These are phyloP conservation scores for Luperina testacea DNA, from an alignment of 2,888 invertebrate genomes.

Conservation along the genomic window DNA sequence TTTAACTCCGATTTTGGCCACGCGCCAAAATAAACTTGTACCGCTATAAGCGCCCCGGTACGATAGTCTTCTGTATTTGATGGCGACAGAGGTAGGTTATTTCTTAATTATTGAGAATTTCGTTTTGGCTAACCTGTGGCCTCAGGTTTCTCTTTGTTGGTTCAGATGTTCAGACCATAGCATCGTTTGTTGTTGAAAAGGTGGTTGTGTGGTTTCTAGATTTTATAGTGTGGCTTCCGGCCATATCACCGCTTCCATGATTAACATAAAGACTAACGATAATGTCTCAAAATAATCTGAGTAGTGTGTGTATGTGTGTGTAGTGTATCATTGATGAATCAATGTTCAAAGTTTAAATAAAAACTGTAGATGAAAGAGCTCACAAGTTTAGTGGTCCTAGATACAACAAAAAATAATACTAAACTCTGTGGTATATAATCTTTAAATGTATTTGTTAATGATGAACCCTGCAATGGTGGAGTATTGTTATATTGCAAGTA, in stretches of 20 bases:
- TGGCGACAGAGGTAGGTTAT: neutral
- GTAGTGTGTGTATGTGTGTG: too few relatives aligned
- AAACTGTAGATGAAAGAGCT: neutral
- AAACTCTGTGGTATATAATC: neutral
- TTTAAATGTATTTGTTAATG: neutral
- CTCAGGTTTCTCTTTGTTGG: neutral
- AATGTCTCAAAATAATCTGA: neutral
- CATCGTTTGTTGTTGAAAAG: neutral
- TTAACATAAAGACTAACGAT: neutral
- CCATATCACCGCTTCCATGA: neutral
- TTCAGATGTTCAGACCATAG: neutral
- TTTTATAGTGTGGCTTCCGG: neutral
- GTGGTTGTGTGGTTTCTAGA: neutral
- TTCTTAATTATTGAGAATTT: neutral
- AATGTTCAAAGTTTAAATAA: neutral
- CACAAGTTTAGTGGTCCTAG: neutral
- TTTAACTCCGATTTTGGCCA: too few relatives aligned
- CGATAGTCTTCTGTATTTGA: neutral
- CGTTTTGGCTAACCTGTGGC: neutral
- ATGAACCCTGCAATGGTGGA: slow-evolving; percentile 3
- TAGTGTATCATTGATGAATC: neutral
- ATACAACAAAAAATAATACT: neutral
- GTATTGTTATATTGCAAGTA: slow-evolving; percentile 2
- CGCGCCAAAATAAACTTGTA: neutral
- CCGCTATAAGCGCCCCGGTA: too few relatives aligned